Evolutionary conservation across 2,888 invertebrate species (phyloP).

Genomic region (Tuta absoluta): DNA sequence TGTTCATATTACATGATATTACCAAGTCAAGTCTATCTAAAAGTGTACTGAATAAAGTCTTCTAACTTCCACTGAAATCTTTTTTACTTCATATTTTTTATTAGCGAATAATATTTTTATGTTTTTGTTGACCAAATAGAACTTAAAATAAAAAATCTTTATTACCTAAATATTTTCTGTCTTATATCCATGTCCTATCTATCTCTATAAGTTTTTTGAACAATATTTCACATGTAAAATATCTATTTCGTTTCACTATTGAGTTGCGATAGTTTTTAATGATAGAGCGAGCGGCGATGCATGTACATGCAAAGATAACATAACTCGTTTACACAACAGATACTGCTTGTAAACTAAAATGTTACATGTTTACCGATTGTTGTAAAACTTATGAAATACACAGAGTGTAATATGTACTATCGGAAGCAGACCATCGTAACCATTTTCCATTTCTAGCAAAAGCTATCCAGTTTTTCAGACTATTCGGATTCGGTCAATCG

Average conservation of each 20-base stretch:
- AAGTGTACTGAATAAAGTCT: not conserved
- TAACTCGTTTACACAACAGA: slow-evolving; percentile 35
- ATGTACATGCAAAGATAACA: slow-evolving; percentile 33
- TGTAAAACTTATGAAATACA: not conserved
- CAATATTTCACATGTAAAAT: not conserved
- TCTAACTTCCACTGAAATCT: not conserved
- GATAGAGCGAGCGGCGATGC: slow-evolving; percentile 38
- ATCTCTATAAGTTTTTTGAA: too few species aligned
- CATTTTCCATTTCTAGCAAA: not conserved
- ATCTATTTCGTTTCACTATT: not conserved
- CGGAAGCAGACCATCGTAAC: too few species aligned
- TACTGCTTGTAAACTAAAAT: slow-evolving; percentile 27
- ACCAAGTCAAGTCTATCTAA: not conserved
- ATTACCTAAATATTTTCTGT: too few species aligned
- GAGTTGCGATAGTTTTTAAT: slow-evolving; percentile 10
- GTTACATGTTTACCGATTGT: slow-evolving; percentile 12
- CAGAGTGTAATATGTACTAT: not conserved
- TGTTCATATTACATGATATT: slow-evolving; percentile 10
- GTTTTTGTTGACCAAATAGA: too few species aligned
- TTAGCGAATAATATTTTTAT: too few species aligned
- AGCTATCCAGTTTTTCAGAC: too few species aligned
- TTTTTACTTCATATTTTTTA: not conserved
- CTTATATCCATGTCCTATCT: too few species aligned
- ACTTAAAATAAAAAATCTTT: too few species aligned
- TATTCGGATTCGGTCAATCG: too few species aligned